phyloP scores from a whole-genome alignment of 1,140 invertebrate species.

The Drosophila bocqueti region DNA sequence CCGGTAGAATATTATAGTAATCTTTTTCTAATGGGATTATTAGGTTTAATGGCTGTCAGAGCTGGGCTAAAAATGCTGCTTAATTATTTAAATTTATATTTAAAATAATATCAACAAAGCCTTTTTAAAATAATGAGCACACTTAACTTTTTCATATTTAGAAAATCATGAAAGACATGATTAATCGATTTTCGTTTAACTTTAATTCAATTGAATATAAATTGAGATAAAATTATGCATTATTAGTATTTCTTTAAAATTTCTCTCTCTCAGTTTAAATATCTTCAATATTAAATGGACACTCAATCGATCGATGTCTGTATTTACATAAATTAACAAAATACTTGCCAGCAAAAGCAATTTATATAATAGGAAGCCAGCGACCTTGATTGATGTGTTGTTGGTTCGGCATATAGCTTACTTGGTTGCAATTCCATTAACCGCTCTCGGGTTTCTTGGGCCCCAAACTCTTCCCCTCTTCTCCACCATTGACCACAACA shows the following conservation, averaged over 20 bases:
- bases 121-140: no score
- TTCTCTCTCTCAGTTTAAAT: background rate
- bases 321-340: constrained; percentile 4
- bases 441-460: constrained; percentile 16
- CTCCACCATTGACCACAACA: constrained; percentile 46
- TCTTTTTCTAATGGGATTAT: constrained; percentile 4
- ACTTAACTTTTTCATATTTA: background rate
- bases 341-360: background rate
- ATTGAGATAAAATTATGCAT: no score
- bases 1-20: background rate
- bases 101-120: background rate
- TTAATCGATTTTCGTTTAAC: no score
- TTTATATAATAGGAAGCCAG: background rate
- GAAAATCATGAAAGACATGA: background rate
- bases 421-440: constrained; percentile 52
- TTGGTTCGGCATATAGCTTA: constrained; percentile 7
- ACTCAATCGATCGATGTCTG: background rate
- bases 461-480: background rate
- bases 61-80: background rate
- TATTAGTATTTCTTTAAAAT: background rate
- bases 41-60: constrained; percentile 1
- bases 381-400: constrained; percentile 43
- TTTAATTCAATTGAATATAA: background rate
- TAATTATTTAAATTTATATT: background rate
- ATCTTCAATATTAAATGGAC: background rate